phyloP scores from a whole-genome alignment of 2,797 vertebrate genomes.

The Hephaestus fuliginosus region DNA sequence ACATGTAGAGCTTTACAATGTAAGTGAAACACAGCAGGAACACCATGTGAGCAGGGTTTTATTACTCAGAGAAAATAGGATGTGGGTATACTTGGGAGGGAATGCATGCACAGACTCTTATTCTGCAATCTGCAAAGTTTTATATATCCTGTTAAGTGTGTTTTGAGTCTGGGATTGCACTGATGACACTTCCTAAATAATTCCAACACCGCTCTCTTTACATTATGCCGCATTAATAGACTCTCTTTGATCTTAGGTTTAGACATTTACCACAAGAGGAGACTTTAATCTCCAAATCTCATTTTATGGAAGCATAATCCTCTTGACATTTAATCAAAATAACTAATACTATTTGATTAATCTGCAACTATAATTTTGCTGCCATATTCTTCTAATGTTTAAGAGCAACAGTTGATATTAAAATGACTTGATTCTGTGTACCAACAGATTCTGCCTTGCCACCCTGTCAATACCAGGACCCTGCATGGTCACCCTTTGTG shows the following conservation, averaged over 20 bases:
- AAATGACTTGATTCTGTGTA: background rate
- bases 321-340: conserved; percentile 9
- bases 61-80: background rate
- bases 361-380: background rate
- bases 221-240: background rate
- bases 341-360: background rate
- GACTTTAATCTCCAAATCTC: conserved; percentile 26
- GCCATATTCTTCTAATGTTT: background rate
- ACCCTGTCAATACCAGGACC: background rate
- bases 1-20: conserved; percentile 6
- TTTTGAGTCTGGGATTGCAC: background rate
- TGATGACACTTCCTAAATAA: background rate
- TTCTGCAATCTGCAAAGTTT: background rate
- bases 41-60: conserved; percentile 2
- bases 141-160: background rate
- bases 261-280: background rate
- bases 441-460: background rate
- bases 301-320: conserved; percentile 23
- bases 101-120: background rate
- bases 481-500: background rate
- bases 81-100: background rate
- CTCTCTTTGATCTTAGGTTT: conserved; percentile 2
- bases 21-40: background rate
- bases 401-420: background rate
- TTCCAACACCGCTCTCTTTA: background rate